A percentile compares a stretch with the other conserved stretches of the same genome.
These are phyloP conservation scores for Nomada goodeniana DNA, from an alignment of 2,888 invertebrate species.

Conservation along the genomic window DNA sequence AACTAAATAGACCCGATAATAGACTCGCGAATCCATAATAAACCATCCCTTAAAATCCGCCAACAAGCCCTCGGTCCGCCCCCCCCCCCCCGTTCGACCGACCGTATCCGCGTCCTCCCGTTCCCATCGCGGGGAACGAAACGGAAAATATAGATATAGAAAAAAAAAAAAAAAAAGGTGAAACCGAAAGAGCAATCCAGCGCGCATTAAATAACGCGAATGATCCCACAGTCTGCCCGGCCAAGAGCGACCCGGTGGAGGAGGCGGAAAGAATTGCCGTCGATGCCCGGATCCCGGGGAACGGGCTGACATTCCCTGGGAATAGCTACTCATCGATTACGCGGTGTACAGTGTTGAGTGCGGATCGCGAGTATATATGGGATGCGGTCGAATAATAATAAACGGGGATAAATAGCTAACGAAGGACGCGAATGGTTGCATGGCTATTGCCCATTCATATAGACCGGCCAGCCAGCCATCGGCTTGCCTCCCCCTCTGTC, in stretches of 20 bases:
- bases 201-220: neutral
- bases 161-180: no score
- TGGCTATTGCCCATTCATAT: conserved; percentile 76
- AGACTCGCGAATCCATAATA: no score
- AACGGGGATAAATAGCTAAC: conserved; percentile 74
- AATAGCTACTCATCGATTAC: conserved; percentile 68
- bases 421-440: conserved; percentile 73
- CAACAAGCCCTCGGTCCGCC: no score
- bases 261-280: conserved; percentile 28
- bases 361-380: conserved; percentile 47
- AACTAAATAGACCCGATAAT: no score
- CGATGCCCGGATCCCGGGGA: conserved; percentile 42
- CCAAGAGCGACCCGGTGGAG: neutral
- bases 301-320: conserved; percentile 53
- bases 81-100: no score
- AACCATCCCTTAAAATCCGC: no score
- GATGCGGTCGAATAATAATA: conserved; percentile 71
- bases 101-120: no score
- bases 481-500: neutral
- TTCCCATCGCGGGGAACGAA: no score
- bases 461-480: conserved; percentile 35
- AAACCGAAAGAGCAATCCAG: neutral
- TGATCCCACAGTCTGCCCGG: neutral
- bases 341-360: conserved; percentile 54
- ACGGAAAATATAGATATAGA: no score